Percentiles rank a stretch among this genome's conserved stretches.
Evolutionary conservation across 2,888 invertebrate species (phyloP).

Genomic region (Calameuta pallipes): DNA sequence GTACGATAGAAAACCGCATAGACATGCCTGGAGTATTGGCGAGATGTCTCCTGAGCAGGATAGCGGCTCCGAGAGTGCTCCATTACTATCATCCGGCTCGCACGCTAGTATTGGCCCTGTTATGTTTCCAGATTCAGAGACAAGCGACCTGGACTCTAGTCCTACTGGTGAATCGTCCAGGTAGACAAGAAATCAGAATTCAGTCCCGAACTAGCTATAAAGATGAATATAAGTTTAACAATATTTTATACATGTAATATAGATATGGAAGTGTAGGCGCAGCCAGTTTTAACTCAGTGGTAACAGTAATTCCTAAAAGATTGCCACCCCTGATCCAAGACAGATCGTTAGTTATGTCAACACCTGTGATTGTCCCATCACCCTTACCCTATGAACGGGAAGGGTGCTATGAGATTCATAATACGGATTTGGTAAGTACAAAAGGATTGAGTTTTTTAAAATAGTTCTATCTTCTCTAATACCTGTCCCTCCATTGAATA

Average conservation of each 20-base stretch:
- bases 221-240: not conserved
- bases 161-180: conserved; percentile 36
- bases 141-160: conserved; percentile 52
- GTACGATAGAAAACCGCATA: conserved; percentile 29
- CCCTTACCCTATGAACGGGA: conserved; percentile 31
- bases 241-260: not conserved
- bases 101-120: conserved; percentile 45
- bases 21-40: conserved; percentile 34
- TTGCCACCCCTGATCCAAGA: conserved; percentile 34
- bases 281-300: conserved; percentile 37
- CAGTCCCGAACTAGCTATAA: conserved; percentile 6
- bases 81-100: conserved; percentile 57
- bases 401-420: conserved; percentile 43
- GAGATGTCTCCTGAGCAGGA: conserved; percentile 36
- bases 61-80: conserved; percentile 58
- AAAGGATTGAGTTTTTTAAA: not conserved
- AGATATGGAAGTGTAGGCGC: conserved; percentile 48
- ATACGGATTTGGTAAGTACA: conserved; percentile 43
- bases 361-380: conserved; percentile 22
- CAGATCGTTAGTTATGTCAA: conserved; percentile 27
- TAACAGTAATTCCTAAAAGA: conserved; percentile 40
- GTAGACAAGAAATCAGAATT: conserved; percentile 24
- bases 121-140: conserved; percentile 58
- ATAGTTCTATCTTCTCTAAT: not conserved
- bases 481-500: too few relatives aligned